Conservation (phyloP, 2,888 invertebrate species). For the Drosophila infuscata region DNA sequence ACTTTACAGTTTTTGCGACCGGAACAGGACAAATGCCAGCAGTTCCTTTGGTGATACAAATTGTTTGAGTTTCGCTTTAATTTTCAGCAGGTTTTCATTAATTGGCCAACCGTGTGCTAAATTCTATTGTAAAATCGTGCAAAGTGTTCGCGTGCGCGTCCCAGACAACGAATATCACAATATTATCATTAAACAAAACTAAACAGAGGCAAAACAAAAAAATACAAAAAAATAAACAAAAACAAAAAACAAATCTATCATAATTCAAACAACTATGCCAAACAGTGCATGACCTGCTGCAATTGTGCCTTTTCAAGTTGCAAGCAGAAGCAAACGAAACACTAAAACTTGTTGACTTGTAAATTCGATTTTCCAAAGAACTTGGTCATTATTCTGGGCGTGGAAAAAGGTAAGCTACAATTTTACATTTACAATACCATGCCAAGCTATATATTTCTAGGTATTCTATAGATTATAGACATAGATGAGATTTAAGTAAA, state of each 20-base stretch:
- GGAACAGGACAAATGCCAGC: conserved; percentile 49
- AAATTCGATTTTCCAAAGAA: conserved; percentile 1
- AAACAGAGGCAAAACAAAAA: conserved; percentile 1
- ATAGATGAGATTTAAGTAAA: background rate
- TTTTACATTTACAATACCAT: background rate
- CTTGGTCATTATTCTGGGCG: conserved; percentile 1
- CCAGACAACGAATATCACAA: conserved; percentile 54
- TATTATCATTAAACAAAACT: conserved; percentile 39
- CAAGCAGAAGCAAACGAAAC: conserved; percentile 30
- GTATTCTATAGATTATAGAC: too few relatives aligned
- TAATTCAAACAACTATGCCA: conserved; percentile 50
- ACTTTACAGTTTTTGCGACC: conserved; percentile 57
- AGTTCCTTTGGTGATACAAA: conserved; percentile 35
- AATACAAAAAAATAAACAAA: conserved; percentile 10
- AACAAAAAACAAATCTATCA: conserved; percentile 28
- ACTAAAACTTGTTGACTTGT: conserved; percentile 47
- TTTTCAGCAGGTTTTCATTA: conserved; percentile 54
- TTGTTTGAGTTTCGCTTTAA: conserved; percentile 46
- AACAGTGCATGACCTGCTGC: conserved; percentile 55
- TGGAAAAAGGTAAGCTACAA: conserved; percentile 33
- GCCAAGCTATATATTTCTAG: background rate
- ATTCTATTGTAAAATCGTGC: conserved; percentile 50
- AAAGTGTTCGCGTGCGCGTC: conserved; percentile 63
- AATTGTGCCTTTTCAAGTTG: conserved; percentile 60
- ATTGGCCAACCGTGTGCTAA: conserved; percentile 62